Evolutionary conservation across 1,140 invertebrate genomes (phyloP).

Genomic region (Aphidius ervi): DNA sequence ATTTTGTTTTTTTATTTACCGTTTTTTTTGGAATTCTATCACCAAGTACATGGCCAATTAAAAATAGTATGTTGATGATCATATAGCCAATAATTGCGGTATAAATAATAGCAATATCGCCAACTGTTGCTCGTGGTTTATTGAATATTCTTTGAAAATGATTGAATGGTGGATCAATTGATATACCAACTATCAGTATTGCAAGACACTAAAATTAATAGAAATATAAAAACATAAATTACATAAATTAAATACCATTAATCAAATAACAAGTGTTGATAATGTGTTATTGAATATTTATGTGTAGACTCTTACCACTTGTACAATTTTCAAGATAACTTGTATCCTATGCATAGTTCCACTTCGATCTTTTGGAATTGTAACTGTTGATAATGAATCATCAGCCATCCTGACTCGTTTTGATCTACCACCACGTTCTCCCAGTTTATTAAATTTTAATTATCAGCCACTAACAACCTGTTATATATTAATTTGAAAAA

Average conservation of each 20-base stretch:
- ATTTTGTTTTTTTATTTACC: slow-evolving; percentile 32
- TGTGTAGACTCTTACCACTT: neutral
- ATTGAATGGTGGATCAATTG: slow-evolving; percentile 55
- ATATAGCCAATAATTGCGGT: slow-evolving; percentile 58
- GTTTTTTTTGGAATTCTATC: slow-evolving; percentile 65
- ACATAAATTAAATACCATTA: neutral
- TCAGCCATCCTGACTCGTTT: slow-evolving; percentile 52
- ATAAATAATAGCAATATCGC: slow-evolving; percentile 58
- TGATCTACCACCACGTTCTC: slow-evolving; percentile 47
- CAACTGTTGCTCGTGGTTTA: slow-evolving; percentile 48
- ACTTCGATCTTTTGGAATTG: slow-evolving; percentile 34
- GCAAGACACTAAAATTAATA: slow-evolving; percentile 45
- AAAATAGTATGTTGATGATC: slow-evolving; percentile 61
- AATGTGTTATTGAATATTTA: too few relatives aligned
- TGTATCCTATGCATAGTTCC: slow-evolving; percentile 37
- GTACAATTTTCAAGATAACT: slow-evolving; percentile 42
- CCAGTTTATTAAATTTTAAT: slow-evolving; percentile 43
- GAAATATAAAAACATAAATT: slow-evolving; percentile 6
- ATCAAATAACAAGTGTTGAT: too few relatives aligned
- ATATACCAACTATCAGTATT: slow-evolving; percentile 54
- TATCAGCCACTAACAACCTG: neutral
- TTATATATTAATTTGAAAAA: too few relatives aligned
- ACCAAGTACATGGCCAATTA: slow-evolving; percentile 58
- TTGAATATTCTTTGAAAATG: slow-evolving; percentile 41
- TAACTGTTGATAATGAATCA: slow-evolving; percentile 43